Base-by-base conservation (phyloP, 2,888 invertebrate species). In the Pterobdella sp. region DNA sequence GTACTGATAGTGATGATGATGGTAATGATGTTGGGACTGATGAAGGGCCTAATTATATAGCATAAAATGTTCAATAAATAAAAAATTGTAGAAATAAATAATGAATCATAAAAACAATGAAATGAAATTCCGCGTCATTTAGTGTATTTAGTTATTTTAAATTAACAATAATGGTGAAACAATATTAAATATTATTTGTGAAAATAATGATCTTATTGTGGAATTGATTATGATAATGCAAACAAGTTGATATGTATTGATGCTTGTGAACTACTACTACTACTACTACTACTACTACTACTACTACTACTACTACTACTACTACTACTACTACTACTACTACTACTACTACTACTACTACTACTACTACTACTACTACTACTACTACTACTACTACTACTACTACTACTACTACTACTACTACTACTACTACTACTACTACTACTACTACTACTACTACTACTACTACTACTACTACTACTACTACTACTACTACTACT, bases 351-450 rank as follows among this genome's bases (percentile, higher is more conserved):
- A 67, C 35, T 32, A 67, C 35, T 32, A 67, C 67, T 32, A 67
- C 67, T 32, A 67, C 35, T 32, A 67, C 35, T 32, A 67, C 35
- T 26, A 26, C n/a, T 26, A 63, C 31, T 63, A 63, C n/a, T 63
- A 63, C 31, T 26, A 63, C 31, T 26, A 63, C 31, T 63, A 63
- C 31, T 26, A 26, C 31, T 26, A 63, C 31, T 26, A 63, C 31
- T 26, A 63, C 31, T 22, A 63, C 31, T 63, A 63, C 31, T 63
- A 26, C n/a, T 63, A 64, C 71, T 71, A 67, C 71, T 71, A 71
- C 71, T 71, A 64, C 71, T 71, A 71, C 71, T 71, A 65, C 71
- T 71, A 64, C 71, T 71, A 71, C 71, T 71, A 71, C 71, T 71
- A 64, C 71, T 71, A 71, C 64, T 71, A 71, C 64, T 71, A 64